These are phyloP conservation scores for Bombus confusus DNA, from an alignment of 1,140 invertebrate genomes.

Conservation along the genomic window DNA sequence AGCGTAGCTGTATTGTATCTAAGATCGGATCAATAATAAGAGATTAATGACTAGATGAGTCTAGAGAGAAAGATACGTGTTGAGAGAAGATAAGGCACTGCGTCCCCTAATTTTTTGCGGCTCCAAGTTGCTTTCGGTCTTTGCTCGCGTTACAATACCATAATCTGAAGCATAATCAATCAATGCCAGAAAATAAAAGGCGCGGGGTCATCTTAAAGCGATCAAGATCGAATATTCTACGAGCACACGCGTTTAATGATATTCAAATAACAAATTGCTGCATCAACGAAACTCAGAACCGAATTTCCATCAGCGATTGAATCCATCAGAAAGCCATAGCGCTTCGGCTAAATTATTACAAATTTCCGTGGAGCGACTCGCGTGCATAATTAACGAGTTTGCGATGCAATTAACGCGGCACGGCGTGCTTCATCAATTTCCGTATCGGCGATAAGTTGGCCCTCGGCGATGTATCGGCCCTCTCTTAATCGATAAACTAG, in stretches of 20 bases:
- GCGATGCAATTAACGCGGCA: conserved; percentile 16
- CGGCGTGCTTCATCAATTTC: neutral
- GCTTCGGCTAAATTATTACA: conserved; percentile 7
- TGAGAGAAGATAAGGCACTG: neutral
- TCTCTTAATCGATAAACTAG: neutral
- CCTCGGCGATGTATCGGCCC: neutral
- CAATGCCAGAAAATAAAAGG: neutral
- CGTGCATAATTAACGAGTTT: conserved; percentile 38
- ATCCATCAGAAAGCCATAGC: neutral
- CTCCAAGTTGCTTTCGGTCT: neutral
- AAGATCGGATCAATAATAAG: neutral
- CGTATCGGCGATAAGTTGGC: conserved; percentile 7
- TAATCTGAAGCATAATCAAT: conserved; percentile 7
- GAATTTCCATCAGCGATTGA: conserved; percentile 1
- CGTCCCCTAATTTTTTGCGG: neutral
- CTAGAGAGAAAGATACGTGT: neutral
- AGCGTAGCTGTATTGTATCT: neutral
- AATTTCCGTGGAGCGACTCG: conserved; percentile 16
- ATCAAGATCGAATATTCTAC: neutral
- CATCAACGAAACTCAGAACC: neutral
- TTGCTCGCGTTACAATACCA: neutral
- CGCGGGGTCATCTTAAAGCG: no score
- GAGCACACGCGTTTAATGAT: neutral
- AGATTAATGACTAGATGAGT: neutral
- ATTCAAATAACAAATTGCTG: neutral